Percentiles rank a stretch among this genome's conserved stretches.
Evolutionary conservation across 1,140 invertebrate species (phyloP).

Genomic region (Aphelinus atriplicis): DNA sequence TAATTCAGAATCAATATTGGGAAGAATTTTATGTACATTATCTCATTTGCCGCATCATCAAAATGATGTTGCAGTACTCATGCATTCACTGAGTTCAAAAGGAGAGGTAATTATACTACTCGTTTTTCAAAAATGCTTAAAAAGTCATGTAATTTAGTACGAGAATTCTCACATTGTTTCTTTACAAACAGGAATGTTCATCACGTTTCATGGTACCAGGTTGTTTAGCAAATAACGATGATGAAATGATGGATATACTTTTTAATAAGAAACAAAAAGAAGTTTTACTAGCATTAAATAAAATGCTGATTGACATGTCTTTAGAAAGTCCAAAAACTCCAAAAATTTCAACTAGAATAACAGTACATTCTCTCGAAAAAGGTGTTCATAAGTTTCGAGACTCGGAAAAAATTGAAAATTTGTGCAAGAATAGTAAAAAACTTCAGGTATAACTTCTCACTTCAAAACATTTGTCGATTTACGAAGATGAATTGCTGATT

Average conservation of each 20-base stretch:
- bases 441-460: slow-evolving; percentile 55
- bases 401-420: slow-evolving; percentile 46
- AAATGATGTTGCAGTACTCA: slow-evolving; percentile 74
- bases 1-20: slow-evolving; percentile 72
- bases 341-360: slow-evolving; percentile 62
- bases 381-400: slow-evolving; percentile 56
- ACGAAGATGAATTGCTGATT: slow-evolving; percentile 24
- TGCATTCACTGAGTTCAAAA: slow-evolving; percentile 69
- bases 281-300: slow-evolving; percentile 68
- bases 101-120: slow-evolving; percentile 66
- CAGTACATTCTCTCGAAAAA: slow-evolving; percentile 70
- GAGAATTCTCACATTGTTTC: slow-evolving; percentile 16
- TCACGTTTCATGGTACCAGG: slow-evolving; percentile 55
- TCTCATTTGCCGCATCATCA: slow-evolving; percentile 72
- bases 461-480: slow-evolving; percentile 15
- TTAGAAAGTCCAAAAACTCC: slow-evolving; percentile 59
- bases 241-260: slow-evolving; percentile 64
- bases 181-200: slow-evolving; percentile 49
- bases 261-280: slow-evolving; percentile 71
- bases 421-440: slow-evolving; percentile 60
- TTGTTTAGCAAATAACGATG: slow-evolving; percentile 57
- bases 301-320: slow-evolving; percentile 66
- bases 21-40: slow-evolving; percentile 71
- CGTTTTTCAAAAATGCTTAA: slow-evolving; percentile 7
- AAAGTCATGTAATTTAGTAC: slow-evolving; percentile 1